Conservation (phyloP, 2,113 vertebrate species). For the Alexandromys fortis region DNA sequence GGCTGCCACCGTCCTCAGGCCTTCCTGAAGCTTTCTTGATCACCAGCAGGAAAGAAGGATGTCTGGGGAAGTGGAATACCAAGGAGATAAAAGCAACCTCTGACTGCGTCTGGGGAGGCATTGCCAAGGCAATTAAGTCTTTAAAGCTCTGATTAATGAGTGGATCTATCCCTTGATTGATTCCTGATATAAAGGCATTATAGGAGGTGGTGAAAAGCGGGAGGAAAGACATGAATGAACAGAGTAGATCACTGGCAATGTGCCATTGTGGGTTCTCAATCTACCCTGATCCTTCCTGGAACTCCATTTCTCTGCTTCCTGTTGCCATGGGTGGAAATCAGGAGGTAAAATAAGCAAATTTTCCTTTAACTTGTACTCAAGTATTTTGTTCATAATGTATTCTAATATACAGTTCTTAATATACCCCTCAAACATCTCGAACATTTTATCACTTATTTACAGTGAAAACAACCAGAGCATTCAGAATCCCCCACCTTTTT, state of each 20-base stretch:
- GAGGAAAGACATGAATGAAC: background rate
- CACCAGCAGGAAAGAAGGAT: background rate
- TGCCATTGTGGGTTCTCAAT: background rate
- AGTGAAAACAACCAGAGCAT: background rate
- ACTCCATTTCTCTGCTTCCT: background rate
- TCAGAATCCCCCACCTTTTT: background rate
- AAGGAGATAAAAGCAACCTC: background rate
- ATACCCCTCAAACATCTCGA: background rate
- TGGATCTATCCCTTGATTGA: background rate
- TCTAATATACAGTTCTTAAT: background rate
- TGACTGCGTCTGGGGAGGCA: background rate
- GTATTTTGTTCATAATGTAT: background rate
- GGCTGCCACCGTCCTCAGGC: background rate
- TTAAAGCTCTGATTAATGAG: background rate
- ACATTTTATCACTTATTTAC: background rate
- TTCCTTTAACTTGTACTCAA: background rate
- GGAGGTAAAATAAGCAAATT: background rate
- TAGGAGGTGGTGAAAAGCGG: background rate
- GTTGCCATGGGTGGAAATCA: background rate
- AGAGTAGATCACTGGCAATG: background rate
- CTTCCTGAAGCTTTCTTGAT: too few relatives aligned
- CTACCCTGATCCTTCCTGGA: background rate
- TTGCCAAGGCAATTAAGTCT: background rate
- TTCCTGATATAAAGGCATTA: background rate
- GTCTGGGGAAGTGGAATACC: background rate